Conservation (phyloP, 2,113 vertebrate genomes). For the Passer domesticus region DNA sequence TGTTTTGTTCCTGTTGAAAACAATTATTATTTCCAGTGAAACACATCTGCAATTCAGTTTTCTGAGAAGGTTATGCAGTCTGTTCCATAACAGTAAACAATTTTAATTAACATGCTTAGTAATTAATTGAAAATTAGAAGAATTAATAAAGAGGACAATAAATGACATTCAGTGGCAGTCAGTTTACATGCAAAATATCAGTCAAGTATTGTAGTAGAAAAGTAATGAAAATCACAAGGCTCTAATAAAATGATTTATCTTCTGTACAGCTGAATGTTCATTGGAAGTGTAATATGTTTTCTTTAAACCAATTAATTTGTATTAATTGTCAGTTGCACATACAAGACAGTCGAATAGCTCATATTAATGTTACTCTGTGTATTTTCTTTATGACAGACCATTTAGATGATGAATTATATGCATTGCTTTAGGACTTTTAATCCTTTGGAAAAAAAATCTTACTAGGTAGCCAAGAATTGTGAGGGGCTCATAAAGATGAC, state of each 20-base stretch:
- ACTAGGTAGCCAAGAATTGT: neutral
- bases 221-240: neutral
- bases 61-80: slow-evolving; percentile 43
- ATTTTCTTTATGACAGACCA: neutral
- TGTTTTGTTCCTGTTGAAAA: slow-evolving; percentile 39
- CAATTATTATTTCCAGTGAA: slow-evolving; percentile 35
- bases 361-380: neutral
- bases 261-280: neutral
- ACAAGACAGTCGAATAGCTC: neutral
- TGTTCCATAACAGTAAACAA: slow-evolving; percentile 37
- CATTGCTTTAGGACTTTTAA: neutral
- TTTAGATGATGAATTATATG: neutral
- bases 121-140: neutral
- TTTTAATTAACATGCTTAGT: slow-evolving; percentile 55
- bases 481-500: neutral
- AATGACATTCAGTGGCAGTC: neutral
- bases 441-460: neutral
- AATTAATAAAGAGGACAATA: neutral
- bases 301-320: neutral
- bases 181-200: neutral
- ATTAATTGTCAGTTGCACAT: neutral
- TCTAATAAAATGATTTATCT: neutral
- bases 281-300: neutral
- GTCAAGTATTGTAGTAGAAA: neutral
- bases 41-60: slow-evolving; percentile 46